Evolutionary conservation across 1,140 invertebrate genomes (phyloP), one percentile per base, ranked within the genome.

Genomic region (Gryon sp.): DNA sequence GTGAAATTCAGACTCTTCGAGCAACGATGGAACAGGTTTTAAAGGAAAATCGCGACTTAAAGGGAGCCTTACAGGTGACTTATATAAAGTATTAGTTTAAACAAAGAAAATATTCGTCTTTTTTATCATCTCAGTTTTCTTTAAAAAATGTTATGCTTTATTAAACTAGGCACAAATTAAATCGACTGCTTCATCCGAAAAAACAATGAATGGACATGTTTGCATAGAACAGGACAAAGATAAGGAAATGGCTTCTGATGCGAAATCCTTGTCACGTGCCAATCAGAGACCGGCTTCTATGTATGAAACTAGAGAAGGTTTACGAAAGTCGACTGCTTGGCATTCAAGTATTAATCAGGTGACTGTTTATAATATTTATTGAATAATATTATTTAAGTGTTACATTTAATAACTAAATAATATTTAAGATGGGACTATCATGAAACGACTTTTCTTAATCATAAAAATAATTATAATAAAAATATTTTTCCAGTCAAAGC

Each of bases 261-360:
- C 87, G 12, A 88, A 86, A 77, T 78, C 84, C 2, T 66, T 80
- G 26, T 63, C 73, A 8, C 87, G 84, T 70, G 84, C 80, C 26
- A 89, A 87, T 63, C 94, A 94, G 82, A 89, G 95, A 81, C 95
- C 95, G 74, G 93, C 93, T 70, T 95, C 94, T 86, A 96, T 96
- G 95, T 96, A 94, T 86, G 95, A 96, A 87, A 92, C 94, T 60
- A 91, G 94, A 78, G 92, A 95, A 89, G 93, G 92, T 20, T 89
- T 93, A 43, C 88, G 92, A 85, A 88, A 87, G 90, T 83, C 83
- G 14, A 68, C 89, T 76, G 90, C 91, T 82, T 93, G 92, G 90
- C 91, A 92, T 83, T 86, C 91, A 75, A 90, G 91, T 75, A 92
- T 92, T 87, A 90, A 90, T 84, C 92, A 93, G 89, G 92, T 93